Base-by-base conservation (phyloP, 2,113 vertebrate species). In the Theristicus caerulescens region DNA sequence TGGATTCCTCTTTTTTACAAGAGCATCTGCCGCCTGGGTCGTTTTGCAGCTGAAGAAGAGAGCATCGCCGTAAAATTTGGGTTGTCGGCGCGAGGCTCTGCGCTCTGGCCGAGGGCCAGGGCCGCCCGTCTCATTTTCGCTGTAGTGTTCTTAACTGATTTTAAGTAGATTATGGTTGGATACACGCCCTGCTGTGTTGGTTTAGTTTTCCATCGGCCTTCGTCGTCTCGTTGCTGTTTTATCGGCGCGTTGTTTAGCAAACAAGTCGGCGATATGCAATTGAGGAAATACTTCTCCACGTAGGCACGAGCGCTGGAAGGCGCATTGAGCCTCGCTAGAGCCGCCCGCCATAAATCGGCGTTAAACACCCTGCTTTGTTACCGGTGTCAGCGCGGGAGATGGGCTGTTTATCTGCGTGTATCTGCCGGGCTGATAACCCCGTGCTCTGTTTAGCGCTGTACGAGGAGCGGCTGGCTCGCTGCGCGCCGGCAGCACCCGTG, bases 351-450 rank as follows among this genome's bases (percentile, higher is more conserved):
- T 96, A 91, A 91, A 95, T 82, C 79, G 85, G 78, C 17, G 8
- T 59, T 86, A 94, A 94, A 67, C 25, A 52, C 69, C 78, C 80
- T 13, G 88, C 92, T 90, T 96, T 97, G 94, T 96, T 93, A 78
- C 82, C 90, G 49, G 96, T 98, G 98, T 98, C 98, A 98, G 98
- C 98, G 98, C 97, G 93, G 97, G 96, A 98, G 97, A 98, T 74
- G 97, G 86, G 94, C 94, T 55, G n/a, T 97, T 97, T 98, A 98
- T 98, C 98, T 98, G 97, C 96, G 95, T 97, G 92, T 98, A 98
- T 99, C 98, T 93, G 97, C 98, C 72, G 92, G 69, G 82, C 98
- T 96, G 99, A 99, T 99, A 99, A 99, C 98, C 98, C 96, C 94
- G 88, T 81, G 98, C 98, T 98, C 98, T 97, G 95, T 44, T 97